Evolutionary conservation across 2,888 invertebrate genomes (phyloP).

Genomic region (Drosophila ustulata): DNA sequence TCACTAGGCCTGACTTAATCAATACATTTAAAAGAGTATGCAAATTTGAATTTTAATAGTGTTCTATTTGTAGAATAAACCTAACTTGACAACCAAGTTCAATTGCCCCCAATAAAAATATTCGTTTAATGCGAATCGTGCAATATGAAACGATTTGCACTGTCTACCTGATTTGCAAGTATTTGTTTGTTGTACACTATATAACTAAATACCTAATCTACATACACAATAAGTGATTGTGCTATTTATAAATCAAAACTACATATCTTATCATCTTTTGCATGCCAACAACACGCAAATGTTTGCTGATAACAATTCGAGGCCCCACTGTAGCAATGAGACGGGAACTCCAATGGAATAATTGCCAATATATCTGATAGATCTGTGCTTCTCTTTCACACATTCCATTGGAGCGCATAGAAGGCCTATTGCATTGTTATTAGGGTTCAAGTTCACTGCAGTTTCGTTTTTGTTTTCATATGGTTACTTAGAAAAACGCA

Average conservation of each 20-base stretch:
- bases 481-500: constrained; percentile 7
- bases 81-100: not conserved
- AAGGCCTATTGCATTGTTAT: constrained; percentile 15
- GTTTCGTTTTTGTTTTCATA: not conserved
- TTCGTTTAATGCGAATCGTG: not conserved
- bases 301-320: constrained; percentile 9
- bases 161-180: not conserved
- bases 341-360: not conserved
- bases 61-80: not conserved
- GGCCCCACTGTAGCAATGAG: not conserved
- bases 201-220: not conserved
- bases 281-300: not conserved
- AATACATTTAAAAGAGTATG: no score
- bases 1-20: no score
- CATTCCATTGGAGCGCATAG: constrained; percentile 5
- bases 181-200: not conserved
- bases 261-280: constrained; percentile 18
- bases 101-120: not conserved
- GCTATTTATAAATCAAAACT: not conserved
- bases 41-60: no score
- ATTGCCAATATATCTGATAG: not conserved
- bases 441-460: constrained; percentile 56
- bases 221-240: not conserved
- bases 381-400: constrained; percentile 1
- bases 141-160: not conserved